phyloP scores from a whole-genome alignment of 2,888 invertebrate genomes.

The Ptychoptera contaminata region DNA sequence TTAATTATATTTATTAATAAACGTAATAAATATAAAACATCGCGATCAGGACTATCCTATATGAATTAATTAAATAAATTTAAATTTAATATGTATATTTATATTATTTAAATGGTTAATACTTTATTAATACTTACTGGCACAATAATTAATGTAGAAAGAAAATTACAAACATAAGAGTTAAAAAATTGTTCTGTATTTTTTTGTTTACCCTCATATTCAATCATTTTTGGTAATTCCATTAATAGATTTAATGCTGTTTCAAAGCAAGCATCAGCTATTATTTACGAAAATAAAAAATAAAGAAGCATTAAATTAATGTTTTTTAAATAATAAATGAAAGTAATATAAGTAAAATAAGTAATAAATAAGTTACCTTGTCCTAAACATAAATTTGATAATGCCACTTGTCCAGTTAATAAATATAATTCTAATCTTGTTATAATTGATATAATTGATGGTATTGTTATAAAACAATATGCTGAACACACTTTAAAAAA shows the following conservation, averaged over 20 bases:
- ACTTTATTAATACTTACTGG: slow-evolving; percentile 41
- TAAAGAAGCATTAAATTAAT: background rate
- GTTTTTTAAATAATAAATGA: background rate
- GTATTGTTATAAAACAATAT: slow-evolving; percentile 90
- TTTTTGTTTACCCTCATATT: slow-evolving; percentile 55
- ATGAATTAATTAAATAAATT: background rate
- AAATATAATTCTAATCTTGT: slow-evolving; percentile 72
- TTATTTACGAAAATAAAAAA: slow-evolving; percentile 21
- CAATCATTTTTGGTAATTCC: slow-evolving; percentile 53
- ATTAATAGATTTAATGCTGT: slow-evolving; percentile 67
- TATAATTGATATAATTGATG: slow-evolving; percentile 74
- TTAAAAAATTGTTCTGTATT: slow-evolving; percentile 56
- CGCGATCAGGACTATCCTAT: slow-evolving; percentile 81
- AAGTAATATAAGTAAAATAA: background rate
- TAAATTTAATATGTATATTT: background rate
- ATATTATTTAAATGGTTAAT: background rate
- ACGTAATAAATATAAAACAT: slow-evolving; percentile 65
- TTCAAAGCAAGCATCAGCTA: slow-evolving; percentile 91
- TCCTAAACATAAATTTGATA: slow-evolving; percentile 77
- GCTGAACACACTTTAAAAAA: slow-evolving; percentile 91
- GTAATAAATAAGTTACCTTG: slow-evolving; percentile 60
- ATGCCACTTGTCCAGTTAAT: slow-evolving; percentile 73
- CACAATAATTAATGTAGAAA: slow-evolving; percentile 66
- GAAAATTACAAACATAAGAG: slow-evolving; percentile 57
- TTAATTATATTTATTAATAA: slow-evolving; percentile 69